These are phyloP conservation scores for Phyllotis vaccarum DNA, from an alignment of 2,797 vertebrate genomes.

Conservation along the genomic window DNA sequence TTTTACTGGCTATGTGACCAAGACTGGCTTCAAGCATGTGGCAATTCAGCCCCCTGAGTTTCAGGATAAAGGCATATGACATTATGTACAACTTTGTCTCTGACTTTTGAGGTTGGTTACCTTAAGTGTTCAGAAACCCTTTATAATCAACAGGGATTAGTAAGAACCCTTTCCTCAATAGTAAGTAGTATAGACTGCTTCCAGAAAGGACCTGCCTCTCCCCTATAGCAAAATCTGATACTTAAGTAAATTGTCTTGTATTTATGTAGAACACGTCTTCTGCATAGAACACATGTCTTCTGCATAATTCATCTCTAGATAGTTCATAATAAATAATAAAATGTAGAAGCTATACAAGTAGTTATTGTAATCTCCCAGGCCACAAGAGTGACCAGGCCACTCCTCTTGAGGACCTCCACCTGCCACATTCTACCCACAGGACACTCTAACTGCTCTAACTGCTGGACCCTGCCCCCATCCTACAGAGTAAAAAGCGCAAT, in stretches of 20 bases:
- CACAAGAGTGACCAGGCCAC: background rate
- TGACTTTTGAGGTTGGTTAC: background rate
- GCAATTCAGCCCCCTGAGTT: background rate
- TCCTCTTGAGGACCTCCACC: background rate
- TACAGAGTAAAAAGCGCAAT: background rate
- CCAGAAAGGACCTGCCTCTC: too few relatives aligned
- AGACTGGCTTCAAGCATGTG: background rate
- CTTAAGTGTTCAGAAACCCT: slow-evolving; percentile 48
- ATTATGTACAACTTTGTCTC: background rate
- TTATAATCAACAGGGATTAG: slow-evolving; percentile 27
- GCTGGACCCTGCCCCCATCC: background rate
- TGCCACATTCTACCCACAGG: background rate
- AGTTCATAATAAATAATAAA: background rate
- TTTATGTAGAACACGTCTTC: background rate
- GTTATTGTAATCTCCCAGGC: background rate
- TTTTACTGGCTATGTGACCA: background rate
- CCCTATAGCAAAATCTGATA: background rate
- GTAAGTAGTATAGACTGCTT: background rate
- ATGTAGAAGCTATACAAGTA: background rate
- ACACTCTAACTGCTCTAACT: background rate
- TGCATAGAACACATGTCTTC: background rate
- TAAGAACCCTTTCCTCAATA: background rate
- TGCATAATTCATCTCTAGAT: background rate
- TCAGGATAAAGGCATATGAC: background rate
- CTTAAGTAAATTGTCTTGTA: background rate